Base-by-base conservation (phyloP, 2,797 vertebrate species). In the Manis javanica region DNA sequence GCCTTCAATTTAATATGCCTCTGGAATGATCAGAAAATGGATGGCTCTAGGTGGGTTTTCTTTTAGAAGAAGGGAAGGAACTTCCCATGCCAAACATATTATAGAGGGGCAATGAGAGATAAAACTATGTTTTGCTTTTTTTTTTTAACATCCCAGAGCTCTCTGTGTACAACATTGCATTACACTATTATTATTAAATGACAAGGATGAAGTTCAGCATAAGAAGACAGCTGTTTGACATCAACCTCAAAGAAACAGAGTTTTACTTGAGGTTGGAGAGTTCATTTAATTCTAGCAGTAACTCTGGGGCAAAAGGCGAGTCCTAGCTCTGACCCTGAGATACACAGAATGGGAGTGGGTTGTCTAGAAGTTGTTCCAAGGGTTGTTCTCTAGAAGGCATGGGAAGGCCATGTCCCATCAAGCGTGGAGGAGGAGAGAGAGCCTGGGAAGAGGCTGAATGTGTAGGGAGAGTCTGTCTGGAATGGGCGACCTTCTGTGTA, bases 211-310 rank as follows among this genome's bases (percentile, higher is more conserved):
- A 5, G 14, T 46, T 19, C n/a, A n/a, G 21, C 14, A 55, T 55
- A 92, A 51, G 13, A 83, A 74, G 42, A 71, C 24, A 18, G 46
- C n/a, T 34, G 2, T 21, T 85, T 69, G 26, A 37, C 37, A 23
- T 5, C 46, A 91, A 69, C 89, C 19, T 59, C 66, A 51, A 91
- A 49, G 74, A 86, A 81, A 66, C 6, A n/a, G 68, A 34, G 23
- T 55, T 92, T 57, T 78, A 77, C 21, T 66, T 94, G 86, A 88
- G 42, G 26, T 53, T n/a, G 37, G n/a, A 69, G 26, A 24, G n/a
- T 21, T 46, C 31, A 31, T 26, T 57, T 34, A 57, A 68, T 42
- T 64, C 46, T 66, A 51, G 72, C 64, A 64, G 49, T 19, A 31
- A 2, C n/a, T 90, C 75, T 63, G 63, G 39, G 12, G 78, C 42